phyloP scores from a whole-genome alignment of 1,140 invertebrate genomes.

The Megalopta genalis region DNA sequence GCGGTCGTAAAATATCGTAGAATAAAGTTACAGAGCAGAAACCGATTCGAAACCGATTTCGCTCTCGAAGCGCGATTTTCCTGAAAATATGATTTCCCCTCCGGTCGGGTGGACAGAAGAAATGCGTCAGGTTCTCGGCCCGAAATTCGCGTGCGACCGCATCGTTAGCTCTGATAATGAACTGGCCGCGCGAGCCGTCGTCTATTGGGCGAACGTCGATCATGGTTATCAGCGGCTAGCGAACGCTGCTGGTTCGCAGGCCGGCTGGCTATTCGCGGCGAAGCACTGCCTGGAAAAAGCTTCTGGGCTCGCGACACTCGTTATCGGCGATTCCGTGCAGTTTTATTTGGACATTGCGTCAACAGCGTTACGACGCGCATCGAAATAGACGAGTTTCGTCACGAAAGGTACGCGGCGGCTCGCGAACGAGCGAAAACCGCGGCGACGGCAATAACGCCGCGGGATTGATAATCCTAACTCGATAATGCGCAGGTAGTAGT shows the following conservation, averaged over 20 bases:
- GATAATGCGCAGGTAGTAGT: no score
- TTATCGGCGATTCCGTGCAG: conserved; percentile 7
- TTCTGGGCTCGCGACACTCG: not conserved
- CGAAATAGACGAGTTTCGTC: conserved; percentile 19
- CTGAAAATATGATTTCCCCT: no score
- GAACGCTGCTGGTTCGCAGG: not conserved
- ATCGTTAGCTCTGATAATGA: conserved; percentile 25
- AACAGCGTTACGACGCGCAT: conserved; percentile 31
- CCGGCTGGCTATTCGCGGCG: not conserved
- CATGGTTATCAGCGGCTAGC: conserved; percentile 24
- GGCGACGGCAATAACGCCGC: not conserved
- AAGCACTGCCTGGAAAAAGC: not conserved
- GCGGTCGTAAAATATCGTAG: no score
- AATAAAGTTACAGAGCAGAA: no score
- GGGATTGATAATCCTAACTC: no score
- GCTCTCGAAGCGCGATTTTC: no score
- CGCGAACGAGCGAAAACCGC: not conserved
- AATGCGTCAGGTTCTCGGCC: not conserved
- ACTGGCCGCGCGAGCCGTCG: not conserved
- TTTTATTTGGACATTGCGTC: conserved; percentile 40
- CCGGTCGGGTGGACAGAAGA: no score
- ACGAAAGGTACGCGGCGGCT: not conserved
- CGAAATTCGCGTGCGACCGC: conserved; percentile 7
- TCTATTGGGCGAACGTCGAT: not conserved
- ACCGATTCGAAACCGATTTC: no score